Evolutionary conservation across 2,113 vertebrate genomes (phyloP), one percentile per base, ranked within the genome.

Genomic region (Hippoglossus stenolepis): DNA sequence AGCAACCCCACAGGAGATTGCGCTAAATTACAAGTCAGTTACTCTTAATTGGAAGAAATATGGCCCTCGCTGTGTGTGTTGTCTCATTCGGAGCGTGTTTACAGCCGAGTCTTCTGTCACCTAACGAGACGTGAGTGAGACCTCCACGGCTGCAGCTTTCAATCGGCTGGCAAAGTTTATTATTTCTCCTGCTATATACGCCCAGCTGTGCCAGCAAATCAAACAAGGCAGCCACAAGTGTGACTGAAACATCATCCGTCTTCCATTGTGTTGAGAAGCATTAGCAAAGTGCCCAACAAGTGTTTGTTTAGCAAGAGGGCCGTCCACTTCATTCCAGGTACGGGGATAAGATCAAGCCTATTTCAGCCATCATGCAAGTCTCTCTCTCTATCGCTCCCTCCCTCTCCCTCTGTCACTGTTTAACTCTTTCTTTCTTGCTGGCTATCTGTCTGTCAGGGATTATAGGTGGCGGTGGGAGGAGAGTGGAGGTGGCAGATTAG

Each of bases 401-500:
- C 7, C 62, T 8, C 62, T 23, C 62, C 1, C n/a, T 63, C 14
- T 10, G 9, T 53, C 70, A 59, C 38, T 70, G 69, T 73, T 74
- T 79, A 84, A 82, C 83, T 63, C 82, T 59, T 68, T 80, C 71
- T 76, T 71, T 73, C 73, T 75, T n/a, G 9, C 58, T 68, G 49
- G 68, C 51, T 67, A 43, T 69, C 70, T 89, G 58, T 65, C 79
- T 89, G 79, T 87, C 74, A 76, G 80, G 88, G 91, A 92, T 91
- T 94, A 93, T 81, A 85, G 73, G 81, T 85, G 85, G 57, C 20
- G 40, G 62, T n/a, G 49, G 74, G 79, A 72, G 83, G 71, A 77
- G 76, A 75, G 77, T 72, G 85, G 77, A 77, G 87, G 79, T 87
- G 85, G 82, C 83, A 88, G 90, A 93, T 94, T 91, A 93, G 85